A percentile compares a stretch with the other conserved stretches of the same genome.
Evolutionary conservation across 1,140 invertebrate species (phyloP).

Genomic region (Oncopodura yosiiana): DNA sequence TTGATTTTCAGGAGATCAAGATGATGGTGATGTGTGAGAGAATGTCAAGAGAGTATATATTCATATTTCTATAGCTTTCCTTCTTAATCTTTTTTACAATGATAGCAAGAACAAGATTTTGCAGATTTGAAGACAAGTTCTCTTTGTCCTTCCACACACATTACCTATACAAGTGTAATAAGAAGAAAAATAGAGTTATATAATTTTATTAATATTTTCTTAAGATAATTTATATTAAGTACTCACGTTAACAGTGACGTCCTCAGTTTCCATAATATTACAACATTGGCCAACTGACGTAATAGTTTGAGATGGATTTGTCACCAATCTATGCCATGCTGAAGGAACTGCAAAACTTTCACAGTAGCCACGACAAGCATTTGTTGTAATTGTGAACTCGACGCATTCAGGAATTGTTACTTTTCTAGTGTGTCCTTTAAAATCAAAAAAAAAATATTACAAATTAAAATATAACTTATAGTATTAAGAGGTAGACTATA

Average conservation of each 20-base stretch:
- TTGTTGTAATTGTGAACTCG: slow-evolving; percentile 70
- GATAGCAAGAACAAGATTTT: slow-evolving; percentile 67
- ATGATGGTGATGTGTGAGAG: too few relatives aligned
- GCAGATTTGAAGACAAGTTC: slow-evolving; percentile 74
- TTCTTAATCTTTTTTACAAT: slow-evolving; percentile 67
- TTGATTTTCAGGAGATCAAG: too few relatives aligned
- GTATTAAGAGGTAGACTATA: not conserved
- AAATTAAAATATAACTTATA: not conserved
- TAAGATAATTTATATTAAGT: too few relatives aligned
- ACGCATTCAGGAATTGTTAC: slow-evolving; percentile 73
- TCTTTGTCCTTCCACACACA: slow-evolving; percentile 63
- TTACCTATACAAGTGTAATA: too few relatives aligned
- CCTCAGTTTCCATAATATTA: slow-evolving; percentile 57
- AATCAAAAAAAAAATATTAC: not conserved
- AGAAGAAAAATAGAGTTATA: slow-evolving; percentile 37
- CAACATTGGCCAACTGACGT: slow-evolving; percentile 80
- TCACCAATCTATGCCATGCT: slow-evolving; percentile 46
- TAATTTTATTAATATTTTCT: not conserved
- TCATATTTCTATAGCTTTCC: too few relatives aligned
- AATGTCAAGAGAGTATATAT: too few relatives aligned
- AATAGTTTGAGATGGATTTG: slow-evolving; percentile 56
- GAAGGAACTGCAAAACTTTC: slow-evolving; percentile 58
- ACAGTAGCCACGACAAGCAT: slow-evolving; percentile 76
- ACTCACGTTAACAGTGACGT: slow-evolving; percentile 32
- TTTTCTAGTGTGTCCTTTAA: slow-evolving; percentile 61